phyloP scores from a whole-genome alignment of 2,797 vertebrate genomes.

The Tolypeutes matacus region DNA sequence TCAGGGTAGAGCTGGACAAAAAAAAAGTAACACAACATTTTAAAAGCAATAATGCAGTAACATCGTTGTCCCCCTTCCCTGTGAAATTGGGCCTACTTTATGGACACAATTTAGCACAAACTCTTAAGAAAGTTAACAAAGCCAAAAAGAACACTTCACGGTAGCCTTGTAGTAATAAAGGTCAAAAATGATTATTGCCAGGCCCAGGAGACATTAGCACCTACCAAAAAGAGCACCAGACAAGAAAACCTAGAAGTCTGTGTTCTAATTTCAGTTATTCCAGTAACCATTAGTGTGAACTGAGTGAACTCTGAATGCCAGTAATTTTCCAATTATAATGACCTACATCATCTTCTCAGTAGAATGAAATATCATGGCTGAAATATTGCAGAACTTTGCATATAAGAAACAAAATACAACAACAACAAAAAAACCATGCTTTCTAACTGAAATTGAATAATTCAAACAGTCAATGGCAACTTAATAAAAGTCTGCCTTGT shows the following conservation, averaged over 20 bases:
- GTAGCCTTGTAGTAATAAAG: slow-evolving; percentile 54
- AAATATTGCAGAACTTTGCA: slow-evolving; percentile 40
- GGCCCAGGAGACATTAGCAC: slow-evolving; percentile 18
- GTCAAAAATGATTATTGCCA: slow-evolving; percentile 69
- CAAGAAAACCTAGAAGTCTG: not conserved
- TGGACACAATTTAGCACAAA: slow-evolving; percentile 70
- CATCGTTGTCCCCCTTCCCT: slow-evolving; percentile 4
- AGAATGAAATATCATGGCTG: slow-evolving; percentile 36
- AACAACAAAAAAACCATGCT: slow-evolving; percentile 43
- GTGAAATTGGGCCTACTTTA: slow-evolving; percentile 65
- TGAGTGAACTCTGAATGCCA: slow-evolving; percentile 19
- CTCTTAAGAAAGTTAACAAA: slow-evolving; percentile 72
- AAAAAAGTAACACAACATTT: slow-evolving; percentile 33
- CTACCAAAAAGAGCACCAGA: slow-evolving; percentile 28
- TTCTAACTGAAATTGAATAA: slow-evolving; percentile 51
- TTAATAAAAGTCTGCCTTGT: slow-evolving; percentile 30
- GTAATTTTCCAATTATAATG: slow-evolving; percentile 50
- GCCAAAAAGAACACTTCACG: slow-evolving; percentile 50
- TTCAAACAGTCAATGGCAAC: not conserved
- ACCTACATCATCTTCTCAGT: not conserved
- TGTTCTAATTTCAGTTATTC: slow-evolving; percentile 56
- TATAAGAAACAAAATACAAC: slow-evolving; percentile 26
- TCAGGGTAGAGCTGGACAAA: slow-evolving; percentile 46
- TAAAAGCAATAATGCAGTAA: slow-evolving; percentile 52
- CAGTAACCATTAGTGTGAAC: slow-evolving; percentile 24